Evolutionary conservation across 2,797 vertebrate species (phyloP).

Genomic region (Dendrocincla fuliginosa): DNA sequence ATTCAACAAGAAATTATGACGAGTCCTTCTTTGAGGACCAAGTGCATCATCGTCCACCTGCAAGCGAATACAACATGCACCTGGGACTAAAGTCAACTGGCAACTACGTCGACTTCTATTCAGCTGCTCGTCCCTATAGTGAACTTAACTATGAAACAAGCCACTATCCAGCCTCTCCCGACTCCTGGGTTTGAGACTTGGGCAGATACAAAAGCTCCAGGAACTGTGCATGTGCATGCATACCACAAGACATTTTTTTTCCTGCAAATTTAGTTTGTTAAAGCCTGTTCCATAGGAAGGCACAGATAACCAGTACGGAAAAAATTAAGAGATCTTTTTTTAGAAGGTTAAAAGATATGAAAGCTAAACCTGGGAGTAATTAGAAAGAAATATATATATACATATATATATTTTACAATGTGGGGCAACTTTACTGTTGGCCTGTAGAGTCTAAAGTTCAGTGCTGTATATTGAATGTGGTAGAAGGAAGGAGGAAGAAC

Average conservation of each 20-base stretch:
- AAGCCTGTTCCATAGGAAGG: slow-evolving; percentile 86
- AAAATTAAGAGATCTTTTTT: slow-evolving; percentile 71
- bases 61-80: slow-evolving; percentile 96
- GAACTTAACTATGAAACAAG: slow-evolving; percentile 99
- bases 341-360: slow-evolving; percentile 71
- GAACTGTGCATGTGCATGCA: slow-evolving; percentile 99
- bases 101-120: slow-evolving; percentile 99
- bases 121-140: slow-evolving; percentile 96
- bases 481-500: slow-evolving; percentile 57
- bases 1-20: slow-evolving; percentile 91
- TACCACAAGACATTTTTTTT: slow-evolving; percentile 86
- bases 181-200: slow-evolving; percentile 94
- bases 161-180: slow-evolving; percentile 97
- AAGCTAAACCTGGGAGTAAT: slow-evolving; percentile 64
- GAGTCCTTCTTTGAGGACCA: slow-evolving; percentile 98
- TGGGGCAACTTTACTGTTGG: slow-evolving; percentile 71
- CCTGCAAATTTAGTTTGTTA: slow-evolving; percentile 86
- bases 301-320: slow-evolving; percentile 75
- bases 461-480: slow-evolving; percentile 71
- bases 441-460: slow-evolving; percentile 66
- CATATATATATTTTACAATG: slow-evolving; percentile 65
- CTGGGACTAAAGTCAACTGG: slow-evolving; percentile 98
- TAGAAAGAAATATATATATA: slow-evolving; percentile 73
- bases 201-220: slow-evolving; percentile 69
- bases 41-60: slow-evolving; percentile 90